Base-by-base conservation (phyloP, 2,888 invertebrate genomes). In the Amphimallon solstitiale region DNA sequence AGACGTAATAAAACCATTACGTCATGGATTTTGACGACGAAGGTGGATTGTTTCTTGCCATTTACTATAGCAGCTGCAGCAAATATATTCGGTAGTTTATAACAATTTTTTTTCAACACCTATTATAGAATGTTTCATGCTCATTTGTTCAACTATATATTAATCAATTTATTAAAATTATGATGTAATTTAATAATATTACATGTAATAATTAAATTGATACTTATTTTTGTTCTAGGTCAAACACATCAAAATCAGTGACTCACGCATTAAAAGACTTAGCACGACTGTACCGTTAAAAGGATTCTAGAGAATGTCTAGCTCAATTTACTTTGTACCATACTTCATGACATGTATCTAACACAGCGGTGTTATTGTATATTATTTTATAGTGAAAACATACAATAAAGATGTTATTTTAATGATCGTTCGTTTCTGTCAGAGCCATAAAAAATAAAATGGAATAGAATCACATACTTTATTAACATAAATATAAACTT, bases 261-360 rank as follows among this genome's bases (percentile, higher is more conserved):
- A 90, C 91, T 3, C 86, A 90, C 76, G 88, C 93, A 65, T 84
- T 97, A 54, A 89, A 92, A 78, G 94, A 93, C 79, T 94, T 97
- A 80, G 90, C 93, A 59, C 88, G 93, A 74, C 87, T 96, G 60
- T 97, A 92, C 84, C 93, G 95, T 87, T 96, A 88, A 88, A 64
- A 45, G 12, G 17, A 23, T 51, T 35, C 34, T 49, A 43, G 38
- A 43, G 64, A 46, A 51, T 52, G 43, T 43, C 40, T 54, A 68
- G 61, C 59, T 64, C 60, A 65, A 49, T 59, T 62, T 40, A 56
- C 46, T 60, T 59, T 63, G 56, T 59, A 59, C 23, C 56, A 45
- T 59, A 29, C 29, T 56, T 63, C 35, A 46, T 64, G 54, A 45
- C 45, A 54, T 56, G 23, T 23, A 21, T 56, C 19, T 17, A 59